Conservation (phyloP, 2,797 vertebrate species). For the Pangasius macronema region DNA sequence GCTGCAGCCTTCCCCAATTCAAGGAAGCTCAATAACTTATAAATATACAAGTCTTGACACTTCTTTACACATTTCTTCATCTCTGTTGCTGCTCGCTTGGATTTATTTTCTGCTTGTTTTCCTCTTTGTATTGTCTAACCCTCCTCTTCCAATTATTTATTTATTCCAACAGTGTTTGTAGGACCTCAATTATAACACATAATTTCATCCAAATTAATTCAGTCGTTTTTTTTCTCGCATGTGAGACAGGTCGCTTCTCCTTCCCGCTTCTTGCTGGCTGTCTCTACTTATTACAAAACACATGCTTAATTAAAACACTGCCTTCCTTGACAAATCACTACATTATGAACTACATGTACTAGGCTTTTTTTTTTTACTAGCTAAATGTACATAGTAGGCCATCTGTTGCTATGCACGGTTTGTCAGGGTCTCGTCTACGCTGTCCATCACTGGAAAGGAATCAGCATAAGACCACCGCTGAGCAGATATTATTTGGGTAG, state of each 20-base stretch:
- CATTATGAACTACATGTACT: background rate
- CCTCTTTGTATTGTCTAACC: background rate
- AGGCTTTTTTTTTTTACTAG: background rate
- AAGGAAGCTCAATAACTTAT: too few relatives aligned
- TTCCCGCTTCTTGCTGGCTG: background rate
- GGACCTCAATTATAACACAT: background rate
- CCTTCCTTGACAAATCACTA: slow-evolving; percentile 1
- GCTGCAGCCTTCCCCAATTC: background rate
- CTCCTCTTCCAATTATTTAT: background rate
- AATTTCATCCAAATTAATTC: background rate
- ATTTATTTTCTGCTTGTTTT: background rate
- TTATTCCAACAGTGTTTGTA: background rate
- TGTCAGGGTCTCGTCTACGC: background rate
- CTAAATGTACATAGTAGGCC: background rate
- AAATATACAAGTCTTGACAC: background rate
- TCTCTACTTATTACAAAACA: background rate
- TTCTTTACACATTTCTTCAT: background rate
- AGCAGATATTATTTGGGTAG: background rate
- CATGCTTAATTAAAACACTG: slow-evolving; percentile 1
- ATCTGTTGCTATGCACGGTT: background rate
- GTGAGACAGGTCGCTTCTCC: background rate
- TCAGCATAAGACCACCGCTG: background rate
- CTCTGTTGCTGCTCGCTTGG: background rate
- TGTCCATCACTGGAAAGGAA: background rate
- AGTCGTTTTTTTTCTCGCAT: background rate